Evolutionary conservation across 2,888 invertebrate species (phyloP).

Genomic region (Onchidella celtica): DNA sequence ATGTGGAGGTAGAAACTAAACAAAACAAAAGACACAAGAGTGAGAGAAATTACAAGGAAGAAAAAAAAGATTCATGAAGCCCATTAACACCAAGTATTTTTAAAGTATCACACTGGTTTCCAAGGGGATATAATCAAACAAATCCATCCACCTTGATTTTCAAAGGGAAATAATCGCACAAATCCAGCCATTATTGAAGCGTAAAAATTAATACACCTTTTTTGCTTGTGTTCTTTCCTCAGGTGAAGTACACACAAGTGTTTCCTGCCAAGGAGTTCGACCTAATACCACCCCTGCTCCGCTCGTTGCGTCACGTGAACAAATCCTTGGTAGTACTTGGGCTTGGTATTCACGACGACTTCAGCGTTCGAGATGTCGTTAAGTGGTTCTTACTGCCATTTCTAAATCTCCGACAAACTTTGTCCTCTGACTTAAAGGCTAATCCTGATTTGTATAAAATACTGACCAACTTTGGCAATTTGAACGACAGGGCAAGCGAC

Average conservation of each 20-base stretch:
- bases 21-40: too few species aligned
- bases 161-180: too few species aligned
- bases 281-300: neutral
- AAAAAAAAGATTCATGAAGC: too few species aligned
- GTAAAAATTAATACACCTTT: too few species aligned
- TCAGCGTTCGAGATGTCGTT: neutral
- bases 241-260: neutral
- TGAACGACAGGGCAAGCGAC: neutral
- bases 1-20: too few species aligned
- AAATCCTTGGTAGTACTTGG: constrained; percentile 30
- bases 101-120: too few species aligned
- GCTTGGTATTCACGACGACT: constrained; percentile 42
- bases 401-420: constrained; percentile 14
- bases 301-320: neutral
- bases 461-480: neutral
- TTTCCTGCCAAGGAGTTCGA: neutral
- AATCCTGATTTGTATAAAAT: neutral
- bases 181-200: too few species aligned
- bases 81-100: too few species aligned
- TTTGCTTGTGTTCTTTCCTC: too few species aligned
- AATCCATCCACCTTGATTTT: too few species aligned
- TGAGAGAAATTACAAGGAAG: too few species aligned
- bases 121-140: too few species aligned
- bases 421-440: neutral
- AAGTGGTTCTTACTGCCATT: constrained; percentile 23